Percentiles rank a stretch among this genome's conserved stretches.
Evolutionary conservation across 2,113 vertebrate species (phyloP).

Genomic region (Brachyistius frenatus): DNA sequence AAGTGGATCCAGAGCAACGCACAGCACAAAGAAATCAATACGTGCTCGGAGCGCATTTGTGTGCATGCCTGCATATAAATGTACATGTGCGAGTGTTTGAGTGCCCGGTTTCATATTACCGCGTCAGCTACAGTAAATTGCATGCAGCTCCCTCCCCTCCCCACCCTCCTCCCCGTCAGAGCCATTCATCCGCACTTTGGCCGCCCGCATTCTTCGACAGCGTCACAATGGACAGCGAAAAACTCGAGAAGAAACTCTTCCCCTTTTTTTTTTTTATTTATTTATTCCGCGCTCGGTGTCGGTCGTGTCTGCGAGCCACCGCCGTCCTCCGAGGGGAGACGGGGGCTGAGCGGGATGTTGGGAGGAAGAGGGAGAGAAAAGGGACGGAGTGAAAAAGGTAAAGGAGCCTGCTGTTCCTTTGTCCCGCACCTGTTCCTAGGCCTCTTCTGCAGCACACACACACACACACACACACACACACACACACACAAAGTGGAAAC

Average conservation of each 20-base stretch:
- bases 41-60: constrained; percentile 35
- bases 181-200: constrained; percentile 69
- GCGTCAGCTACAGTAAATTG: constrained; percentile 78
- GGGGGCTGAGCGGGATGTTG: constrained; percentile 37
- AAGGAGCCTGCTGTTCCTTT: constrained; percentile 80
- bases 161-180: constrained; percentile 58
- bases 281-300: constrained; percentile 26
- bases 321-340: constrained; percentile 48
- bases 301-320: constrained; percentile 45
- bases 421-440: constrained; percentile 82
- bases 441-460: constrained; percentile 64
- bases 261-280: constrained; percentile 3
- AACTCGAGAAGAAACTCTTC: constrained; percentile 70
- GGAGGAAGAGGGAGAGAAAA: constrained; percentile 44
- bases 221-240: constrained; percentile 68
- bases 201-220: constrained; percentile 71
- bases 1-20: constrained; percentile 6
- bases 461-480: constrained; percentile 28
- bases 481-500: too few relatives aligned
- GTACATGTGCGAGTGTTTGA: constrained; percentile 70
- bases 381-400: constrained; percentile 68
- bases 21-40: constrained; percentile 60
- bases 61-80: constrained; percentile 64
- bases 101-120: constrained; percentile 73
- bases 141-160: constrained; percentile 73